Base-by-base conservation (phyloP, 2,113 vertebrate genomes). In the Ictidomys tridecemlineatus region DNA sequence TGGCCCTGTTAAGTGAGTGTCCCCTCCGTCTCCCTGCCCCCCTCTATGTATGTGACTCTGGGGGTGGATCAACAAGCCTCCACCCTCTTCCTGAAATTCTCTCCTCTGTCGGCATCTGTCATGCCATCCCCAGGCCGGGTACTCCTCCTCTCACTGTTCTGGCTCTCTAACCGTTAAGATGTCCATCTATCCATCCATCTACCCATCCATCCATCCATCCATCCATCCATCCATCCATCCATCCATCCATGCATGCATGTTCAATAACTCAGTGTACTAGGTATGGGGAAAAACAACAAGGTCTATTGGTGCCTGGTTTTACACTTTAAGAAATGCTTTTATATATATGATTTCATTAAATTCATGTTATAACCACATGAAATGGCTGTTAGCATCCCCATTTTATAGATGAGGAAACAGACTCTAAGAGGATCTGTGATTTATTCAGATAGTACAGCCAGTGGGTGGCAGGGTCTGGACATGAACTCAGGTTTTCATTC, bases 391-490 rank as follows among this genome's bases (percentile, higher is more conserved):
- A 78, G 32, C 39, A 85, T n/a, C 74, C 73, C 69, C 17, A 82
- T 18, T 90, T 90, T 72, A 91, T 8, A 91, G 80, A 90, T 34
- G 67, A 86, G 72, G 80, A 93, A 61, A 96, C 69, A 89, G 83
- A 76, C 69, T 95, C 58, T 69, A 63, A 77, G 69, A 93, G 34
- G 83, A 79, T 58, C 58, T 89, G 32, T 37, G 73, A 82, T 90
- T 95, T 95, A 93, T 83, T 91, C 73, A 83, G 96, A 84, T 45
- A 95, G 88, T 80, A 95, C 12, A 96, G 88, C 84, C 84, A 97
- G 96, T 76, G 97, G 96, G 94, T 96, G 95, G 94, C 95, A 97
- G 91, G 87, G 65, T 96, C 84, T 95, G 88, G 85, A 92, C 76
- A 85, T 73, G 73, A 94, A 97, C 92, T 93, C 65, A n/a, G 80